Conservation (phyloP, 2,113 vertebrate genomes). For the Cryptomyrus ogoouensis region DNA sequence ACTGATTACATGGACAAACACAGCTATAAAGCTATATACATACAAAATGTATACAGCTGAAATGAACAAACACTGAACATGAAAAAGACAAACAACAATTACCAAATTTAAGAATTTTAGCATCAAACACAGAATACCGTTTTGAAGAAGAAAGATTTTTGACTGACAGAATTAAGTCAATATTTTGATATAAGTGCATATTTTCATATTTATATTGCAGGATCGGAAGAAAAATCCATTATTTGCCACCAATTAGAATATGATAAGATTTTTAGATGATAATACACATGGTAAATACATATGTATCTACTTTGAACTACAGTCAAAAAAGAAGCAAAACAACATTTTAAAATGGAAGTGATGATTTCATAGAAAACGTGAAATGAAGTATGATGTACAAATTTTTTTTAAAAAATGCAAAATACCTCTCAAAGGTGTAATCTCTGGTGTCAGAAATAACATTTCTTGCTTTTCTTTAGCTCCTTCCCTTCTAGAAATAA, state of each 20-base stretch:
- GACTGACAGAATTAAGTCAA: background rate
- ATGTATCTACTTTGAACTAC: background rate
- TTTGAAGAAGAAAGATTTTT: background rate
- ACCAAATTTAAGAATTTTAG: background rate
- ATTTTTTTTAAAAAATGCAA: background rate
- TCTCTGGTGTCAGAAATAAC: background rate
- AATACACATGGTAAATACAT: background rate
- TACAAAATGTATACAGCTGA: background rate
- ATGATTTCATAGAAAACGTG: background rate
- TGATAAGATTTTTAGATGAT: background rate
- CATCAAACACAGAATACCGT: background rate
- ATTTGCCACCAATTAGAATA: background rate
- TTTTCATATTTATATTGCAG: background rate
- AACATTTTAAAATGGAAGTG: background rate
- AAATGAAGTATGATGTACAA: background rate
- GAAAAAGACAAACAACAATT: background rate
- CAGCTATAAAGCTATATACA: background rate
- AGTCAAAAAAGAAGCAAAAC: background rate
- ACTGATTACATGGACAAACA: background rate
- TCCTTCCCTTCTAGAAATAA: conserved; percentile 31
- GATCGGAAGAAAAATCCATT: background rate
- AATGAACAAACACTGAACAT: background rate
- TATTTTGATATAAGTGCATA: no score
- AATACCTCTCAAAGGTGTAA: conserved; percentile 1
- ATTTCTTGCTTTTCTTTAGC: conserved; percentile 10